These are phyloP conservation scores for Drosophila anceps DNA, from an alignment of 2,888 invertebrate species.

Conservation along the genomic window DNA sequence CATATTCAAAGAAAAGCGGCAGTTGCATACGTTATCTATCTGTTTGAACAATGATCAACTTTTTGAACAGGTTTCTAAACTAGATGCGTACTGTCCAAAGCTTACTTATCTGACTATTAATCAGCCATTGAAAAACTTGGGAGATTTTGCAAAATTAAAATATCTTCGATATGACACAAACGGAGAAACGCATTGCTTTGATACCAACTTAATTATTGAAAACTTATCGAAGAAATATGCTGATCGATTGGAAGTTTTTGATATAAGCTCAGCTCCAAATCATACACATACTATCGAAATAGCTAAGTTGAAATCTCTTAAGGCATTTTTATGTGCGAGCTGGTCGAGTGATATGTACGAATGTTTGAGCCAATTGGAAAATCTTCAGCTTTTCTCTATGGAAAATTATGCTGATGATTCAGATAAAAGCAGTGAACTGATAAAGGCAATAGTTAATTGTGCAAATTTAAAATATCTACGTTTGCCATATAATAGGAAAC, in stretches of 20 bases:
- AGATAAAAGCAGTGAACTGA: neutral
- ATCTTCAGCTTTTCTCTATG: slow-evolving; percentile 23
- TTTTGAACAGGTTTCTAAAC: neutral
- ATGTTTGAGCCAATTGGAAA: slow-evolving; percentile 1
- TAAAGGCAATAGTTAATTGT: slow-evolving; percentile 6
- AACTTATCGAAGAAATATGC: slow-evolving; percentile 16
- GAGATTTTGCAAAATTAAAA: slow-evolving; percentile 25
- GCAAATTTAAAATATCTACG: slow-evolving; percentile 26
- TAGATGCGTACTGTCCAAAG: slow-evolving; percentile 24
- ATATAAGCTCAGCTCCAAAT: neutral
- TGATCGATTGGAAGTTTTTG: slow-evolving; percentile 30
- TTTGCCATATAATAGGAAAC: slow-evolving; percentile 1
- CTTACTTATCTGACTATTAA: slow-evolving; percentile 27
- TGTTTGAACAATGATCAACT: slow-evolving; percentile 9
- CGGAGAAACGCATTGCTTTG: neutral
- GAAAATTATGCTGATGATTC: slow-evolving; percentile 1
- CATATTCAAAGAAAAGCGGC: slow-evolving; percentile 17
- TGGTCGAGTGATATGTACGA: slow-evolving; percentile 10
- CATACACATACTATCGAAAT: slow-evolving; percentile 10
- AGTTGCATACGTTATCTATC: slow-evolving; percentile 19
- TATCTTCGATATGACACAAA: slow-evolving; percentile 25
- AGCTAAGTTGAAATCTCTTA: slow-evolving; percentile 9
- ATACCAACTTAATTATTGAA: neutral
- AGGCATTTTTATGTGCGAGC: slow-evolving; percentile 18
- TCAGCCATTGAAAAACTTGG: neutral